Base-by-base conservation (phyloP, 2,113 vertebrate genomes). In the Poeciliopsis occidentalis region DNA sequence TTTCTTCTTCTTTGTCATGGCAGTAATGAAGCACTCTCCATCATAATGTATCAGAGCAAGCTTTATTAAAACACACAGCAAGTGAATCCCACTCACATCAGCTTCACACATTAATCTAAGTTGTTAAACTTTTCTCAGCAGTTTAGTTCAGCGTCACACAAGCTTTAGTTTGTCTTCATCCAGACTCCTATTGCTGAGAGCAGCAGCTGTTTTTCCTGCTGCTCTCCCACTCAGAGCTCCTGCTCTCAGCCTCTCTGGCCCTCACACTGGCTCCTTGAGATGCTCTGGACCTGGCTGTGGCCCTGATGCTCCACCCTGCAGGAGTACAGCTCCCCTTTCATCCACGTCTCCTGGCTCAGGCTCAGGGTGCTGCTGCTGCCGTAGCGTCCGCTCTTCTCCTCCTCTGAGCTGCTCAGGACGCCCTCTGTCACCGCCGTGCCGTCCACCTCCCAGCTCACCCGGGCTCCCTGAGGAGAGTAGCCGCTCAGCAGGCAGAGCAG, bases 341-440 rank as follows among this genome's bases (percentile, higher is more conserved):
- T 82, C 87, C 87, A 89, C 66, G 34, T 41, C 47, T 75, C 78
- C 78, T 44, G 54, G 75, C 72, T 83, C 66, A 84, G 64, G 24
- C 69, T 81, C 75, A 90, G 77, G 77, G 66, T 78, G 75, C 85
- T 87, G 76, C 80, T 82, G 78, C 80, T 76, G 67, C 79, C 81
- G 85, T 81, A 84, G 29, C 41, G 65, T 37, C 81, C 79, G 29
- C 69, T 67, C 79, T 85, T 83, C 79, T 85, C 71, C 69, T 76
- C 79, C 69, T 90, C 87, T 10, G 77, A 64, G 72, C 83, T 84
- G 82, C 27, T 85, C 78, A 73, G 75, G 76, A 87, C 71, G 13
- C 79, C 82, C 32, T 83, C 80, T 70, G 75, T 78, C 75, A 83
- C 80, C 75, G 72, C 69, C 5, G 19, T 54, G 3, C 69, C 77